Evolutionary conservation across 2,888 invertebrate species (phyloP).

Genomic region (Dendrolimus pini): DNA sequence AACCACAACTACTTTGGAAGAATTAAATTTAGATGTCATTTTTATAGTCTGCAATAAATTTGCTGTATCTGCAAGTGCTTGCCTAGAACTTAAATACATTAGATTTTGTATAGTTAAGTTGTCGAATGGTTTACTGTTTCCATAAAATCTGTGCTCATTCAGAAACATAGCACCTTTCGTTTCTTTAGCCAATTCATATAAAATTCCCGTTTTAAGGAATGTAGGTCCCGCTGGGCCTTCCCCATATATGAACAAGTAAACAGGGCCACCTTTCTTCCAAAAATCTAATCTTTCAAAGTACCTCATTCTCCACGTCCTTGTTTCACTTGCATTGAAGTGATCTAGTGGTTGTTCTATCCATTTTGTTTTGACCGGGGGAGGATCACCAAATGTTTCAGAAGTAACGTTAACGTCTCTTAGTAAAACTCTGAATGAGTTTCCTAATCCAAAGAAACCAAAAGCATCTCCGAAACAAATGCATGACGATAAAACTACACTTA

Average conservation of each 20-base stretch:
- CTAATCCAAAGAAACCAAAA: slow-evolving; percentile 28
- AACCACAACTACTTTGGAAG: slow-evolving; percentile 53
- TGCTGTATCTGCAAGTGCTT: slow-evolving; percentile 56
- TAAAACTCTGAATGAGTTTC: slow-evolving; percentile 33
- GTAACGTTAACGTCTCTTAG: slow-evolving; percentile 27
- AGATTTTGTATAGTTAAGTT: slow-evolving; percentile 37
- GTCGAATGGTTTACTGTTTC: slow-evolving; percentile 49
- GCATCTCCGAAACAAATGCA: slow-evolving; percentile 21
- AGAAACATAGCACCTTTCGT: slow-evolving; percentile 55
- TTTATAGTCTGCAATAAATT: slow-evolving; percentile 37
- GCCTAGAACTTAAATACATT: slow-evolving; percentile 46
- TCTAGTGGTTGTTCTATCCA: slow-evolving; percentile 55
- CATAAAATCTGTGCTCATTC: slow-evolving; percentile 61
- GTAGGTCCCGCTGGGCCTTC: slow-evolving; percentile 39
- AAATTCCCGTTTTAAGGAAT: slow-evolving; percentile 42
- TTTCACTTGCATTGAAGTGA: slow-evolving; percentile 44
- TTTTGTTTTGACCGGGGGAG: slow-evolving; percentile 21
- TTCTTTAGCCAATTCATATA: slow-evolving; percentile 54
- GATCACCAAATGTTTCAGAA: slow-evolving; percentile 15
- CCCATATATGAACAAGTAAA: slow-evolving; percentile 52
- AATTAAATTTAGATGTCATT: slow-evolving; percentile 24
- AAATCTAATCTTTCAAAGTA: slow-evolving; percentile 48
- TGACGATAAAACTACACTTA: slow-evolving; percentile 18
- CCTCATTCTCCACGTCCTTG: slow-evolving; percentile 50
- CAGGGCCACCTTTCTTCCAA: slow-evolving; percentile 44